Percentiles rank a stretch among this genome's conserved stretches.
phyloP scores from a whole-genome alignment of 2,797 vertebrate genomes.

The Lacerta bilineata region DNA sequence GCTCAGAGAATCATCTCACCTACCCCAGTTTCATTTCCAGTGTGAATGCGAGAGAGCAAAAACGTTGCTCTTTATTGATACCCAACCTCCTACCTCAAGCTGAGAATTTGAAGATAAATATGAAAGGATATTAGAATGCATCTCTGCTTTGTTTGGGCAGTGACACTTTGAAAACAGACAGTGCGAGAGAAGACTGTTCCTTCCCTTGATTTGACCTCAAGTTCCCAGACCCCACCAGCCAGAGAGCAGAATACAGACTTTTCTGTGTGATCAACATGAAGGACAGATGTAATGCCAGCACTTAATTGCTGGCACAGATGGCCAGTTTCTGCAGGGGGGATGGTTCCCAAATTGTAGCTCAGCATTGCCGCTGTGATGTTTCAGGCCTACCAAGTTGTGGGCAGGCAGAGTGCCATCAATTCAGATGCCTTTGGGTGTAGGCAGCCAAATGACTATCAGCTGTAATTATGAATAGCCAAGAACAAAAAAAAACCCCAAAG shows the following conservation, averaged over 20 bases:
- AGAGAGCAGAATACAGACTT: slow-evolving; percentile 5
- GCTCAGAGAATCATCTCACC: neutral
- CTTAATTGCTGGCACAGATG: slow-evolving; percentile 32
- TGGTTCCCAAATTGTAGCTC: slow-evolving; percentile 55
- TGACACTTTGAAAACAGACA: slow-evolving; percentile 7
- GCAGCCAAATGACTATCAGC: slow-evolving; percentile 80
- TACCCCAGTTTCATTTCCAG: neutral
- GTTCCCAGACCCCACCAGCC: slow-evolving; percentile 27
- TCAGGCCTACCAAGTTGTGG: slow-evolving; percentile 68
- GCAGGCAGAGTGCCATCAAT: slow-evolving; percentile 73
- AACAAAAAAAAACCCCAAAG: slow-evolving; percentile 58
- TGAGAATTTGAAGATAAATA: neutral
- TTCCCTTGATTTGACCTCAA: slow-evolving; percentile 31
- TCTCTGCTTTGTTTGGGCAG: neutral
- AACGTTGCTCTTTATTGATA: neutral
- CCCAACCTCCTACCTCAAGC: neutral
- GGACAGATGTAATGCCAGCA: slow-evolving; percentile 32
- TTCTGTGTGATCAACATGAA: slow-evolving; percentile 27
- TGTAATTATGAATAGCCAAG: slow-evolving; percentile 75
- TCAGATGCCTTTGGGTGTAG: slow-evolving; percentile 61
- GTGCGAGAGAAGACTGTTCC: slow-evolving; percentile 2
- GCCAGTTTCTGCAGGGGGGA: slow-evolving; percentile 50
- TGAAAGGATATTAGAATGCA: neutral
- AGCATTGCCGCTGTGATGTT: slow-evolving; percentile 63
- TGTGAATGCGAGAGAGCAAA: neutral